Evolutionary conservation across 2,113 vertebrate genomes (phyloP).

Genomic region (Charadrius vociferus): DNA sequence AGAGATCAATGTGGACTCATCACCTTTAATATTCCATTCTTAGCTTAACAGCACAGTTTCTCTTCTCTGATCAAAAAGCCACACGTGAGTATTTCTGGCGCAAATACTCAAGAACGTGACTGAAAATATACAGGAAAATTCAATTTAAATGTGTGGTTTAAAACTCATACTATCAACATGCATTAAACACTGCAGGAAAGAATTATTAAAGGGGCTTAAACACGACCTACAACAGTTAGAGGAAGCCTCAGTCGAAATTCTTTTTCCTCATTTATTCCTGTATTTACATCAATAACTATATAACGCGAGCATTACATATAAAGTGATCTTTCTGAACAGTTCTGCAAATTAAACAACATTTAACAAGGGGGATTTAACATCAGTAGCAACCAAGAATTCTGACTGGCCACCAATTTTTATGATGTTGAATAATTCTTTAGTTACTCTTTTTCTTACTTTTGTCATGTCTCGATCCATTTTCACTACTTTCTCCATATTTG

Average conservation of each 20-base stretch:
- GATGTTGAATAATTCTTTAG: background rate
- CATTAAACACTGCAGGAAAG: background rate
- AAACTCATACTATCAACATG: background rate
- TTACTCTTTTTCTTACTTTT: conserved; percentile 79
- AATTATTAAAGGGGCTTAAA: background rate
- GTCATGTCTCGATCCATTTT: conserved; percentile 99
- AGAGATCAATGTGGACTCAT: background rate
- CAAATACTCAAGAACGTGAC: background rate
- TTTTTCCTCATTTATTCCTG: background rate
- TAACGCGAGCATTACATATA: background rate
- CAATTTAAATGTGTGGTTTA: background rate
- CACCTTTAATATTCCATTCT: background rate
- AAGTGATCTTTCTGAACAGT: background rate
- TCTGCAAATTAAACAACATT: background rate
- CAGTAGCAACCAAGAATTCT: background rate
- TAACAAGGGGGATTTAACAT: background rate
- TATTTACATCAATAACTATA: background rate
- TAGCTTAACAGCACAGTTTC: background rate
- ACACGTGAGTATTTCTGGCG: background rate
- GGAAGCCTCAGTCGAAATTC: background rate
- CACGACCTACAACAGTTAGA: background rate
- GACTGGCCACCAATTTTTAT: background rate
- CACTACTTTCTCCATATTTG: conserved; percentile 99
- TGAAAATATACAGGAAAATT: background rate
- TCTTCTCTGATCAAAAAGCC: background rate